These are phyloP conservation scores for Euglossa dilemma DNA, from an alignment of 1,140 invertebrate genomes.

Conservation along the genomic window DNA sequence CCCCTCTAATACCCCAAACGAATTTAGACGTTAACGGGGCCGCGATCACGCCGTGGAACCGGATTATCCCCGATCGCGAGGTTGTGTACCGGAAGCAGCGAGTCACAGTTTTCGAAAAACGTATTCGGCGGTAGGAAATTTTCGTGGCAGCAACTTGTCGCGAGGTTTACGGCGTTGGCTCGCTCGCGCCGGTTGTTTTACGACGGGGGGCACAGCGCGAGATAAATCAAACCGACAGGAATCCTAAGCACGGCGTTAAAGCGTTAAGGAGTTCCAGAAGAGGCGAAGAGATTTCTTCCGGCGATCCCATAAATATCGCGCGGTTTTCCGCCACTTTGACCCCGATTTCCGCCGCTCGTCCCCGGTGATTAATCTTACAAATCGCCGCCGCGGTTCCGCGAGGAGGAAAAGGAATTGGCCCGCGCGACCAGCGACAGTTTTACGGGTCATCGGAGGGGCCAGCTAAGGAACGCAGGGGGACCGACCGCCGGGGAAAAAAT, in stretches of 20 bases:
- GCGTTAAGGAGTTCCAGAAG: constrained; percentile 65
- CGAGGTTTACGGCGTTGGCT: constrained; percentile 24
- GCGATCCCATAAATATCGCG: constrained; percentile 61
- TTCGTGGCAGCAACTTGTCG: constrained; percentile 16
- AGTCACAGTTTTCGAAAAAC: too few relatives aligned
- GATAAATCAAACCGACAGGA: constrained; percentile 62
- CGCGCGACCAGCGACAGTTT: constrained; percentile 4
- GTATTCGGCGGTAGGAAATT: neutral
- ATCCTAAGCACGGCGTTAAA: constrained; percentile 64
- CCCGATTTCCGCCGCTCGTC: constrained; percentile 39
- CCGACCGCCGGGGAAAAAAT: neutral
- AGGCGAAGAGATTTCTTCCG: constrained; percentile 41
- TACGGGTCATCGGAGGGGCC: neutral
- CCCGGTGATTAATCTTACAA: constrained; percentile 56
- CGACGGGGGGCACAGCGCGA: constrained; percentile 36
- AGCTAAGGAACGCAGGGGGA: neutral
- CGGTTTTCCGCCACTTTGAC: constrained; percentile 40
- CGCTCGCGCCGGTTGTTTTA: constrained; percentile 15
- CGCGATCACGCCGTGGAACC: neutral
- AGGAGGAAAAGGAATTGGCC: neutral
- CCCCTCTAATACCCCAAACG: too few relatives aligned
- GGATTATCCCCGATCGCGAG: neutral
- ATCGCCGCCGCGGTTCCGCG: constrained; percentile 21
- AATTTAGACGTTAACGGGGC: too few relatives aligned
- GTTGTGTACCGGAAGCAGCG: neutral